Evolutionary conservation across 37 sponge, comb jelly and placozoan species (phyloP).

Genomic region (Corticium candelabrum): DNA sequence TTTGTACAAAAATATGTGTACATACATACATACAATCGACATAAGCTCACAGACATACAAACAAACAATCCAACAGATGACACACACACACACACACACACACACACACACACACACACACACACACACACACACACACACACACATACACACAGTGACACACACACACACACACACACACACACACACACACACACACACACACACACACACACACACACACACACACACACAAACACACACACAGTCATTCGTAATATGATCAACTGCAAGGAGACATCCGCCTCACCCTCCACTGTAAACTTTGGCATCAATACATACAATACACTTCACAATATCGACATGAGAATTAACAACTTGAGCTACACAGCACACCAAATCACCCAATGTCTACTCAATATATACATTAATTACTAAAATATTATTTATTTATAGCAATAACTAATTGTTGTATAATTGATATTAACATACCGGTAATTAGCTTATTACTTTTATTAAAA

Average conservation of each 20-base stretch:
- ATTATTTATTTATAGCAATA: too few relatives aligned
- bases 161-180: constrained; percentile 12
- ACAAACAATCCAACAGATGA: neutral
- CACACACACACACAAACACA: too few relatives aligned
- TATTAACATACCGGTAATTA: too few relatives aligned
- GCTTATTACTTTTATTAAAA: too few relatives aligned
- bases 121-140: constrained; percentile 11
- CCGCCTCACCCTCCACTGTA: constrained; percentile 1
- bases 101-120: constrained; percentile 1
- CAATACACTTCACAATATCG: neutral
- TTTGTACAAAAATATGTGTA: neutral
- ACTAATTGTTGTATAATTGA: too few relatives aligned
- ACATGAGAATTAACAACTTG: neutral
- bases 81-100: neutral
- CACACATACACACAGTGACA: too few relatives aligned
- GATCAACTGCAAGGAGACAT: too few relatives aligned
- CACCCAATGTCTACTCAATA: too few relatives aligned
- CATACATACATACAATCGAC: neutral
- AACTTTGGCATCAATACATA: neutral
- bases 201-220: constrained; percentile 9
- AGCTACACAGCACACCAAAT: too few relatives aligned
- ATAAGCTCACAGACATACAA: neutral
- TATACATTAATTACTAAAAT: too few relatives aligned
- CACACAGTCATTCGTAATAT: too few relatives aligned
- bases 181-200: constrained; percentile 13